Percentiles rank a stretch among this genome's conserved stretches.
These are phyloP conservation scores for Carlito syrichta DNA, from an alignment of 2,113 vertebrate genomes.

Conservation along the genomic window DNA sequence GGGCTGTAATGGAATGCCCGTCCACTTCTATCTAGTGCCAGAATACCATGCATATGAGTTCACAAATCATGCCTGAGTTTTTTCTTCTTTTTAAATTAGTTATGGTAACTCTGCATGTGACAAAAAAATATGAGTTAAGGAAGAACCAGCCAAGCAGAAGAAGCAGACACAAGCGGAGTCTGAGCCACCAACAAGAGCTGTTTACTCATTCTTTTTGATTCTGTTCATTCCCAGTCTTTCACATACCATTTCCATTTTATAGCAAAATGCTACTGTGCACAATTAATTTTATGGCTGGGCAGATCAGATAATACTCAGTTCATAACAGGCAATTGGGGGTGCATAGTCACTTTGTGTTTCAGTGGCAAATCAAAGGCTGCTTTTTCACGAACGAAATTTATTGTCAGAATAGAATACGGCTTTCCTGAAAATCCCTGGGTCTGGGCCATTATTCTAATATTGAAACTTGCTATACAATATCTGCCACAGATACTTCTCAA, in stretches of 20 bases:
- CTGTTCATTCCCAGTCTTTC: not conserved
- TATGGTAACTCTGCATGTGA: not conserved
- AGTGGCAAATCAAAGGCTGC: not conserved
- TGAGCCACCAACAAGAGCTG: not conserved
- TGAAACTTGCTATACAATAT: not conserved
- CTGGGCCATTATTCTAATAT: not conserved
- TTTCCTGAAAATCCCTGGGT: not conserved
- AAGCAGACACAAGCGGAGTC: not conserved
- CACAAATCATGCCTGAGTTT: not conserved
- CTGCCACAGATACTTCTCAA: not conserved
- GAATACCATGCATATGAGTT: not conserved
- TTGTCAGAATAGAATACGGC: not conserved
- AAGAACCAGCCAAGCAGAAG: not conserved
- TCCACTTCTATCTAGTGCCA: not conserved
- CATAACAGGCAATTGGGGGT: constrained; percentile 48
- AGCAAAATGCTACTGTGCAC: not conserved
- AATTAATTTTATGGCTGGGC: constrained; percentile 64
- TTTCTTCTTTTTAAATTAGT: not conserved
- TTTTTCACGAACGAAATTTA: constrained; percentile 38
- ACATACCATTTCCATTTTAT: not conserved
- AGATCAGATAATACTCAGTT: constrained; percentile 30
- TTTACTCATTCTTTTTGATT: not conserved
- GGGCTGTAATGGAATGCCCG: fast-evolving
- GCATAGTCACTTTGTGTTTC: not conserved
- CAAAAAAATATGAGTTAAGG: not conserved